Conservation (phyloP, 1,140 invertebrate genomes). For the Eurosta solidaginis region DNA sequence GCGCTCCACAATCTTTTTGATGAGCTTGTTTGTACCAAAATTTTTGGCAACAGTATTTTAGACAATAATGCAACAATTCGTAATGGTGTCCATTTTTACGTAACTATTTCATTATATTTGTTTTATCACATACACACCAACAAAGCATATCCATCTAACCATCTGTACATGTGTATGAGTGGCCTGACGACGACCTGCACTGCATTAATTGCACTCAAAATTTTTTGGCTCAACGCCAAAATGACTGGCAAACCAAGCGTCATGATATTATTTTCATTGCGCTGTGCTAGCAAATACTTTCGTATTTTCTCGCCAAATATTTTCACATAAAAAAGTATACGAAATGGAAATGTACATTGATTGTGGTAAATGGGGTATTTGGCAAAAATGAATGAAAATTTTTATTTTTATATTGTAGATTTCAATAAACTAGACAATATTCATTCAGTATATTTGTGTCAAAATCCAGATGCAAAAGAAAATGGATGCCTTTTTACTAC, state of each 20-base stretch:
- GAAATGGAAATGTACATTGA: neutral
- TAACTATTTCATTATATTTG: neutral
- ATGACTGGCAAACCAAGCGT: neutral
- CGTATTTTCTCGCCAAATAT: conserved; percentile 16
- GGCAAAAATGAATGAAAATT: neutral
- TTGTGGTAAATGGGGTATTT: neutral
- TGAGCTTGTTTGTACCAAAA: neutral
- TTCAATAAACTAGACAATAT: neutral
- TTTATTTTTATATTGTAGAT: neutral
- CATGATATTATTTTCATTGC: conserved; percentile 19
- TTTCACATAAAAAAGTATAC: neutral
- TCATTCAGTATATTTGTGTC: neutral
- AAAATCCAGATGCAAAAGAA: no score
- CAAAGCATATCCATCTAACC: no score
- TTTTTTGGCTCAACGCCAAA: conserved; percentile 8
- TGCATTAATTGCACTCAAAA: neutral
- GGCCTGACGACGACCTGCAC: neutral
- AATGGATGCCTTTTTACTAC: no score
- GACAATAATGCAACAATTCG: neutral
- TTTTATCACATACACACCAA: neutral
- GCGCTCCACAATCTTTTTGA: neutral
- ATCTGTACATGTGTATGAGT: no score
- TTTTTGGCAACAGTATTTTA: neutral
- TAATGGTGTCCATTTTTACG: neutral
- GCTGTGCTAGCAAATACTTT: conserved; percentile 20